Evolutionary conservation across 2,113 vertebrate species (phyloP), one percentile per base, ranked within the genome.

Genomic region (Anseranas semipalmata): DNA sequence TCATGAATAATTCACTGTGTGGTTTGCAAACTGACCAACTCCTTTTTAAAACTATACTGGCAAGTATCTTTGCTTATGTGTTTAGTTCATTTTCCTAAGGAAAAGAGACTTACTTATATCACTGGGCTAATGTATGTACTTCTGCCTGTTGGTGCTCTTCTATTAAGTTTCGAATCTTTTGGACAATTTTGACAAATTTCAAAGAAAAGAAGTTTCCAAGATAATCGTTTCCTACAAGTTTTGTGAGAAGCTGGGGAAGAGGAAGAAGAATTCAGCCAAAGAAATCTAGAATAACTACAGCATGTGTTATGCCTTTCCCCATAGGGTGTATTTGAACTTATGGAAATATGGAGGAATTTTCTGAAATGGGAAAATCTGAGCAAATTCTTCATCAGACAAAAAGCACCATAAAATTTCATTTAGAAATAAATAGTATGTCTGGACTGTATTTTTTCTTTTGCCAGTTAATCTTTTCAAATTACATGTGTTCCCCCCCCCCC

Each of bases 401-500:
- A 89, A 84, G 6, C 4, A 2, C 5, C 4, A 4, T 37, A 13
- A 2, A 41, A 56, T 41, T 17, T 50, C 1, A 46, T 58, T 58
- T 72, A 32, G 71, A 92, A 84, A 33, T n/a, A 41, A 67, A 41
- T 60, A 46, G 7, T 22, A 3, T 43, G 35, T 28, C 9, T 41
- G 10, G 48, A 18, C 56, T 74, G 39, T 20, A 11, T 48, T 65
- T 66, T 90, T 90, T 43, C 7, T 81, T 63, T 37, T 73, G 6
- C 7, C 19, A 45, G 4, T 55, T 33, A n/a, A 43, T 43, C 8
- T 75, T 65, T 89, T 63, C 30, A 87, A 75, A 35, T 30, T 15
- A 41, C 4, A 7, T 24, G 1, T 4, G n/a, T 9, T 33, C 27
- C 10, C 5, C 2, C 6, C 14, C 6, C 7, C n/a, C n/a, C n/a